Base-by-base conservation (phyloP, 2,888 invertebrate genomes). In the Ametastegia equiseti region DNA sequence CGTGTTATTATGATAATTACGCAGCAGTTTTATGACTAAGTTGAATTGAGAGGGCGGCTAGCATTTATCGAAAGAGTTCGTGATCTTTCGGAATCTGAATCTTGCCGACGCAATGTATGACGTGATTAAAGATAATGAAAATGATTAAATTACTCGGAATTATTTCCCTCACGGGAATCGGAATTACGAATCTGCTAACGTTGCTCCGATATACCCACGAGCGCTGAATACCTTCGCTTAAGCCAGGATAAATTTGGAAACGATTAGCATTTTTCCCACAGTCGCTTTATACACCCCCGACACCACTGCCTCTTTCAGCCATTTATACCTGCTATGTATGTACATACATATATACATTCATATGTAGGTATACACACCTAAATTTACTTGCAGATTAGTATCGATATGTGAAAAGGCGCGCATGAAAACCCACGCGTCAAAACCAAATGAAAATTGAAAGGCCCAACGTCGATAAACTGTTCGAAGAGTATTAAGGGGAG, bases 111-210 rank as follows among this genome's bases (percentile, higher is more conserved):
- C 23, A 54, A 23, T 67, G n/a, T n/a, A 15, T 42, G 50, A 75
- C 13, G 54, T 9, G 19, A 45, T 75, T 75, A 9, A 75, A 54
- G 54, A 33, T 50, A 75, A 75, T 54, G 50, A 54, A 75, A 75
- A 75, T 75, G 45, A 54, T 75, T 36, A 75, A 75, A 30, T 19
- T 30, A 27, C 33, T n/a, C 30, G 54, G 27, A 27, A 75, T 73
- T 73, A 54, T 73, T 33, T 11, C 33, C 7, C 30, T 60, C 42
- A 42, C 13, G n/a, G 54, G 50, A 36, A 75, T 75, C 36, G 36
- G 36, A 75, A 75, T 75, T 5, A 54, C 75, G 50, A 54, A 75
- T 36, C 50, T 50, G 75, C 50, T 54, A 75, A 54, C 50, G 50
- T 13, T 50, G 30, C 11, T 7, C 23, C 75, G 19, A 30, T 23